These are phyloP conservation scores for Hylaeus anthracinus DNA, from an alignment of 1,140 invertebrate genomes.

Conservation along the genomic window DNA sequence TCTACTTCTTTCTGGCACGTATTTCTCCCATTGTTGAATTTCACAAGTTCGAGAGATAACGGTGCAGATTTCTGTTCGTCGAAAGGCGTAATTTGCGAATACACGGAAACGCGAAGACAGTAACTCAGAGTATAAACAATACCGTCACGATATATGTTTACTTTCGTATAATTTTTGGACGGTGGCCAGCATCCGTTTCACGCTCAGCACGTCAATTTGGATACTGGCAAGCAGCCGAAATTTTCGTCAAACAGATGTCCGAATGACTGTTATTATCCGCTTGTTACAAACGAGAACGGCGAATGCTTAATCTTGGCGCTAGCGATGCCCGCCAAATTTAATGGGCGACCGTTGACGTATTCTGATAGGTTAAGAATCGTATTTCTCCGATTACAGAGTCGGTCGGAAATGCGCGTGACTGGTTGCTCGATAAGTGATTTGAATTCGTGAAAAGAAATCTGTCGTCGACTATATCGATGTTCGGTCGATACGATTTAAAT, in stretches of 20 bases:
- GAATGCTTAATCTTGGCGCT: conserved; percentile 37
- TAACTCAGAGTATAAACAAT: conserved; percentile 48
- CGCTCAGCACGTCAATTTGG: conserved; percentile 54
- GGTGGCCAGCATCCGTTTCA: conserved; percentile 50
- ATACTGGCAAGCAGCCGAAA: conserved; percentile 64
- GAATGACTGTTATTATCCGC: conserved; percentile 44
- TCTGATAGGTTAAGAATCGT: neutral
- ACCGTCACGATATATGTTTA: conserved; percentile 58
- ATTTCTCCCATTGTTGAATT: too few species aligned
- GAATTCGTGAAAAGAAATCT: neutral
- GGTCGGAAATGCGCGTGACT: neutral
- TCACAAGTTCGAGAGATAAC: too few species aligned
- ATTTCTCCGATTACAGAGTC: neutral
- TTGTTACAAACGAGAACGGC: conserved; percentile 45
- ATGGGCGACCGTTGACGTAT: conserved; percentile 11
- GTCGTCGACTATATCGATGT: too few species aligned
- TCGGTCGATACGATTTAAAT: too few species aligned
- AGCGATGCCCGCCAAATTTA: conserved; percentile 36
- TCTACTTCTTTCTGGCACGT: too few species aligned
- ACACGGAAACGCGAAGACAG: conserved; percentile 17
- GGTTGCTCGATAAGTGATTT: neutral
- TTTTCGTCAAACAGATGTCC: conserved; percentile 60
- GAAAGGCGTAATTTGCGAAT: neutral
- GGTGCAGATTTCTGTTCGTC: neutral
- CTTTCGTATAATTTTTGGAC: conserved; percentile 63